These are phyloP conservation scores for Sebastes hubbsi DNA, from an alignment of 2,797 vertebrate species.

Conservation along the genomic window DNA sequence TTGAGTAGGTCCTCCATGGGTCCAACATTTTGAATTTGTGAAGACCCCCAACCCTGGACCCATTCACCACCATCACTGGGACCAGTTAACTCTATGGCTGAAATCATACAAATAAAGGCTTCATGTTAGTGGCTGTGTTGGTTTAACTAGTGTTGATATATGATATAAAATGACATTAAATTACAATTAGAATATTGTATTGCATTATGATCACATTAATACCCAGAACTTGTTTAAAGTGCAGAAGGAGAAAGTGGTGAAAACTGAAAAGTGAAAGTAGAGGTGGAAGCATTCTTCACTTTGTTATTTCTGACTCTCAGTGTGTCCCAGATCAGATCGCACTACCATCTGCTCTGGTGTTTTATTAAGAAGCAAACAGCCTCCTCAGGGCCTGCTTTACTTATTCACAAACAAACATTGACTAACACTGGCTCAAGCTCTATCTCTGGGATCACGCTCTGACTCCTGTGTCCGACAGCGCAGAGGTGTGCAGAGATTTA, in stretches of 20 bases:
- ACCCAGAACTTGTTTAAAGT: not conserved
- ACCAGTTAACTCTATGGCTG: not conserved
- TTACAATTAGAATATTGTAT: not conserved
- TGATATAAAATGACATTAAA: not conserved
- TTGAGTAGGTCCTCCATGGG: not conserved
- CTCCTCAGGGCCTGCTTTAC: constrained; percentile 36
- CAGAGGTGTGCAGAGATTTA: not conserved
- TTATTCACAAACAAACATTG: constrained; percentile 22
- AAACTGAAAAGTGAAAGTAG: not conserved
- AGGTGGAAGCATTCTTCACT: not conserved
- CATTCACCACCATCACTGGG: not conserved
- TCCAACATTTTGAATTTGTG: not conserved
- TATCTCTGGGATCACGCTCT: not conserved
- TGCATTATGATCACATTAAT: not conserved
- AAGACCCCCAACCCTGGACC: not conserved
- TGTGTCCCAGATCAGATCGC: constrained; percentile 55
- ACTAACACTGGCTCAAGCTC: not conserved
- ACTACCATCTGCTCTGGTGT: constrained; percentile 54
- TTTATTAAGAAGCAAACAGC: constrained; percentile 51
- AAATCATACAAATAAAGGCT: not conserved
- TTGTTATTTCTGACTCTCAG: constrained; percentile 16
- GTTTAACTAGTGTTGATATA: not conserved
- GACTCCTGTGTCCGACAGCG: not conserved
- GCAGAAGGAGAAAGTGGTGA: not conserved
- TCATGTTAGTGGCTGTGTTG: not conserved